These are phyloP conservation scores for Sphaerophoria rueppellii DNA, from an alignment of 2,888 invertebrate species.

Conservation along the genomic window DNA sequence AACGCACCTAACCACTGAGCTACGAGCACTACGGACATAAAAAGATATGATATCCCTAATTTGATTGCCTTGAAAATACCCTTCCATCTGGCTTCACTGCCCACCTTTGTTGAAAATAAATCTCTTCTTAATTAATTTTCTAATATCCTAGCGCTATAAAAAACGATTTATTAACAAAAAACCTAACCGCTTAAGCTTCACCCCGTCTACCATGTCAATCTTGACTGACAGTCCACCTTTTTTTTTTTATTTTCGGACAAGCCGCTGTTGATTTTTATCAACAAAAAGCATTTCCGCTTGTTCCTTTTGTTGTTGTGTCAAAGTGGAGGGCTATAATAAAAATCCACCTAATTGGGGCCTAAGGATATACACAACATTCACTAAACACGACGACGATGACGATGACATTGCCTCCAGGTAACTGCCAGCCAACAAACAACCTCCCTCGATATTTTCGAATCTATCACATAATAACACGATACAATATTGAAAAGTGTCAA, in stretches of 20 bases:
- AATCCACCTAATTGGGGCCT: constrained; percentile 48
- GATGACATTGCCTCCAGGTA: constrained; percentile 23
- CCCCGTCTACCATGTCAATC: not conserved
- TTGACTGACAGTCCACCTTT: not conserved
- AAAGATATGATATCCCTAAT: too few species aligned
- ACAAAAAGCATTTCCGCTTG: not conserved
- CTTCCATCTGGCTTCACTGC: too few species aligned
- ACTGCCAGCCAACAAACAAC: not conserved
- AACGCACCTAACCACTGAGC: too few species aligned
- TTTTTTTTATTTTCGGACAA: constrained; percentile 16
- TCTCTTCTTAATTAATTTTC: too few species aligned
- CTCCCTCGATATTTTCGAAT: not conserved
- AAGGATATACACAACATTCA: constrained; percentile 9
- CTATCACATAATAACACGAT: constrained; percentile 33
- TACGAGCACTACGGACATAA: too few species aligned
- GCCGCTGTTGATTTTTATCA: constrained; percentile 11
- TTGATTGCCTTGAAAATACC: too few species aligned
- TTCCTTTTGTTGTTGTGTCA: not conserved
- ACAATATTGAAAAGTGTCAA: constrained; percentile 71
- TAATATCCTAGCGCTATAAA: too few species aligned
- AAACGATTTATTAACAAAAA: not conserved
- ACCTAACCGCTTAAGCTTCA: not conserved
- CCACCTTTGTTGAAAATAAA: too few species aligned
- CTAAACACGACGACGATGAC: constrained; percentile 10
- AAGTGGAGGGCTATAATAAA: constrained; percentile 43